Conservation (phyloP, 2,113 vertebrate genomes). For the Haliaeetus leucogaster region DNA sequence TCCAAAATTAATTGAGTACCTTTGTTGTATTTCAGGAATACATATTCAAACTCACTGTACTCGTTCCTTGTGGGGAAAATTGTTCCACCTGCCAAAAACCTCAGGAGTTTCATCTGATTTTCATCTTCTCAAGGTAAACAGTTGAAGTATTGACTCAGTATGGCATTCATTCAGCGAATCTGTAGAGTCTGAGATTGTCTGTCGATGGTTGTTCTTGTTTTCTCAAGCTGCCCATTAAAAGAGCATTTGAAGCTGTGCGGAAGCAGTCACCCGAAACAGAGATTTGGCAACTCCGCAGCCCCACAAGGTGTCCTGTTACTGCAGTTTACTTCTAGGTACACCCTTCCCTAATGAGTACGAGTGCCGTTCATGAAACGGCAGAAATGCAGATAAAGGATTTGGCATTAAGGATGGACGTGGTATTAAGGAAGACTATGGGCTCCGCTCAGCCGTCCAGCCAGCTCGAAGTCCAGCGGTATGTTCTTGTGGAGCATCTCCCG, state of each 20-base stretch:
- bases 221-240: neutral
- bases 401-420: neutral
- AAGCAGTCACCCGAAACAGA: neutral
- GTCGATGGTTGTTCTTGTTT: neutral
- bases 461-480: accelerated
- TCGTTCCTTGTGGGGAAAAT: neutral
- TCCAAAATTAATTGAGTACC: conserved; percentile 22
- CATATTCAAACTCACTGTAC: neutral
- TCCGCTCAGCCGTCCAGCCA: neutral
- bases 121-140: neutral
- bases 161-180: neutral
- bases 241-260: neutral
- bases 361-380: neutral
- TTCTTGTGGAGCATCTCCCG: accelerated
- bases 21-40: conserved; percentile 29
- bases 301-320: neutral
- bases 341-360: neutral
- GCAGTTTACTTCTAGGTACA: neutral
- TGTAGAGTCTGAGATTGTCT: neutral
- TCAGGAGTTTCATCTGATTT: neutral
- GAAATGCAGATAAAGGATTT: neutral
- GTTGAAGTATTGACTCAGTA: neutral
- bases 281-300: neutral
- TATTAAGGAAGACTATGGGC: neutral
- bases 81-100: neutral